These are phyloP conservation scores for Microcebus jonahi DNA, from an alignment of 2,113 vertebrate species.

Conservation along the genomic window DNA sequence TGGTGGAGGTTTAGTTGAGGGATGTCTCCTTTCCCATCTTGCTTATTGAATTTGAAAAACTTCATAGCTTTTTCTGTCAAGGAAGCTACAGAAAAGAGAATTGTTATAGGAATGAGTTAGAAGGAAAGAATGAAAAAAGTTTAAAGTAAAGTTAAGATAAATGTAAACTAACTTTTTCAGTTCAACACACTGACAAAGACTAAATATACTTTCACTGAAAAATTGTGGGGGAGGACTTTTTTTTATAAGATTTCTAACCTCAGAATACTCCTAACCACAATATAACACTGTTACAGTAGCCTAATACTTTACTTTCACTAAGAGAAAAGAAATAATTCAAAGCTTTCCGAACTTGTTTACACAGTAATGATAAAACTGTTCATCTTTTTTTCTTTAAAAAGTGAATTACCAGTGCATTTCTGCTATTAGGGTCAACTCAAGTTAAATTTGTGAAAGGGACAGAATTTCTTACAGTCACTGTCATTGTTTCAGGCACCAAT, in stretches of 20 bases:
- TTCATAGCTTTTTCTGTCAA: slow-evolving; percentile 82
- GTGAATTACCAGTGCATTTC: background rate
- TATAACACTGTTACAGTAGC: background rate
- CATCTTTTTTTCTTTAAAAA: slow-evolving; percentile 39
- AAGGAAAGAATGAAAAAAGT: slow-evolving; percentile 65
- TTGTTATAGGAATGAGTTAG: slow-evolving; percentile 73
- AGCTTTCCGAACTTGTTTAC: background rate
- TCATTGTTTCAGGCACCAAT: background rate
- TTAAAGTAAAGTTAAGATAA: slow-evolving; percentile 75
- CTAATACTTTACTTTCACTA: slow-evolving; percentile 31
- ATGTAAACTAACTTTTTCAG: slow-evolving; percentile 73
- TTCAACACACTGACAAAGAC: slow-evolving; percentile 56
- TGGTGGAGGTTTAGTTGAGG: slow-evolving; percentile 76
- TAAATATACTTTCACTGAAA: slow-evolving; percentile 49
- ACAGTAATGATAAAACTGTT: background rate
- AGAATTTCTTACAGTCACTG: background rate
- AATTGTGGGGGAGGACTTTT: background rate
- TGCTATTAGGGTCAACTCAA: background rate
- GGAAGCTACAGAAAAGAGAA: slow-evolving; percentile 60
- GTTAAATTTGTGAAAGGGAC: background rate
- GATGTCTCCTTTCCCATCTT: slow-evolving; percentile 73
- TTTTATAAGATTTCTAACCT: slow-evolving; percentile 50
- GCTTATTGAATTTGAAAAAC: slow-evolving; percentile 85
- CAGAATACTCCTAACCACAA: background rate
- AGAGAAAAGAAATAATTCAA: slow-evolving; percentile 32